Percentiles rank a stretch among this genome's conserved stretches.
Evolutionary conservation across 2,797 vertebrate genomes (phyloP).

Genomic region (Silurus lanzhouensis): DNA sequence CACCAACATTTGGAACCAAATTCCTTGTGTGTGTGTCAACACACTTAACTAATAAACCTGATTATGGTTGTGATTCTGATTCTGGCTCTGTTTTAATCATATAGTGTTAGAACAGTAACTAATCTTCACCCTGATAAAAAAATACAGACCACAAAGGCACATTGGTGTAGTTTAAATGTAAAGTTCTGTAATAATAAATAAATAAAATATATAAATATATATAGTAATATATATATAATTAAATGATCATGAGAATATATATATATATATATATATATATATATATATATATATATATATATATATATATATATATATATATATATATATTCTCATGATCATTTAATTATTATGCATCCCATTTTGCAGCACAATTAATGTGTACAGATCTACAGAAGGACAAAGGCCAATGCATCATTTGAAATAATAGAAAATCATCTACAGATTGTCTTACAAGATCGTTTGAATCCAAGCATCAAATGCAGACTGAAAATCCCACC

Average conservation of each 20-base stretch:
- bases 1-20: too few species aligned
- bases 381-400: neutral
- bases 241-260: too few species aligned
- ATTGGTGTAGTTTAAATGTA: neutral
- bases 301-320: too few species aligned
- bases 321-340: too few species aligned
- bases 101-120: neutral
- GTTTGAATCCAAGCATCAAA: conserved; percentile 53
- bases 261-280: too few species aligned
- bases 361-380: neutral
- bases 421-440: neutral
- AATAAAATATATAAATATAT: too few species aligned
- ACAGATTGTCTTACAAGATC: conserved; percentile 20
- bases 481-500: conserved; percentile 71
- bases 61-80: neutral
- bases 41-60: too few species aligned
- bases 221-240: too few species aligned
- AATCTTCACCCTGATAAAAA: neutral
- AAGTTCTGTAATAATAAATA: neutral
- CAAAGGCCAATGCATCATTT: neutral
- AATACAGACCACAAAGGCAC: too few species aligned
- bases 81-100: neutral
- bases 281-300: too few species aligned
- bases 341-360: neutral
- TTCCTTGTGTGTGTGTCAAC: too few species aligned